Conservation (phyloP, 2,797 vertebrate genomes). For the Loriculus beryllinus region DNA sequence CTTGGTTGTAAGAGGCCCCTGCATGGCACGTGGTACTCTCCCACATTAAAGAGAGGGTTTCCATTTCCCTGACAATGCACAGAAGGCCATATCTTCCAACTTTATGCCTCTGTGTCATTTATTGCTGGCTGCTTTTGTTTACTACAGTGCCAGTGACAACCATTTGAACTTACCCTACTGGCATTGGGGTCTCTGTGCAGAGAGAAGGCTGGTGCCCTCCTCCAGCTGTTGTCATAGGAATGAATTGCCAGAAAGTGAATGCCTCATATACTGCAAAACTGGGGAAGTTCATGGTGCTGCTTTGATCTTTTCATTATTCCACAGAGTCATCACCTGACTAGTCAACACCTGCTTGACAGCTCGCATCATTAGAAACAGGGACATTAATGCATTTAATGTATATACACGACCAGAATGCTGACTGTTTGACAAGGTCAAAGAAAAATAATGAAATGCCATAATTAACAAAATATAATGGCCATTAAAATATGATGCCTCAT, state of each 20-base stretch:
- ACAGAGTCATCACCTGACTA: background rate
- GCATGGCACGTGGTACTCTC: rapidly evolving
- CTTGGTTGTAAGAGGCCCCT: background rate
- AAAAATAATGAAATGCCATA: slow-evolving; percentile 51
- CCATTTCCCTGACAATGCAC: background rate
- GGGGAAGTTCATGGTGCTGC: background rate
- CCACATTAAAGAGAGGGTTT: background rate
- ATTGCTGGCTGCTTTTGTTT: background rate
- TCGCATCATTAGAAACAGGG: background rate
- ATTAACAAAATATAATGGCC: slow-evolving; percentile 60
- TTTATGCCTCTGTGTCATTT: background rate
- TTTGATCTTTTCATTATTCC: slow-evolving; percentile 42
- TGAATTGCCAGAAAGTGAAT: background rate
- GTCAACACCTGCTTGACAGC: background rate
- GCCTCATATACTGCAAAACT: background rate
- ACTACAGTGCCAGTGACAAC: background rate
- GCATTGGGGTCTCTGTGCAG: background rate
- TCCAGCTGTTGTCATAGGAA: background rate
- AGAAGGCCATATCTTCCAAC: background rate
- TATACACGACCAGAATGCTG: background rate
- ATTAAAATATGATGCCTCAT: slow-evolving; percentile 48
- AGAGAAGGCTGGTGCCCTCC: background rate
- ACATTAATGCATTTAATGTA: slow-evolving; percentile 11
- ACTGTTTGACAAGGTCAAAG: slow-evolving; percentile 55
- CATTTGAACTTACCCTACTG: background rate